Evolutionary conservation across 2,797 vertebrate species (phyloP).

Genomic region (Falco concolor): DNA sequence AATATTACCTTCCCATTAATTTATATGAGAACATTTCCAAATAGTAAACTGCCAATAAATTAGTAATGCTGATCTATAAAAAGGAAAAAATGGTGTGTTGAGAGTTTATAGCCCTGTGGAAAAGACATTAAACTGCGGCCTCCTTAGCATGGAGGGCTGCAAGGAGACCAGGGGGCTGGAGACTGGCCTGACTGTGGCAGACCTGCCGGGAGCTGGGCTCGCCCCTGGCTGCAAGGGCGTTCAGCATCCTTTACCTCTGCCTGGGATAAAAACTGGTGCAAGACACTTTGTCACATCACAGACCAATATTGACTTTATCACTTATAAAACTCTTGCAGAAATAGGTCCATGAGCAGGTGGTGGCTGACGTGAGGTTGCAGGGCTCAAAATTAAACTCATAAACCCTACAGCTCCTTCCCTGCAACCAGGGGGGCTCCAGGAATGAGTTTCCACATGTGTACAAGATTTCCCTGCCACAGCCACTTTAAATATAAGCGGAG

Average conservation of each 20-base stretch:
- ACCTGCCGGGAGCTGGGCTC: neutral
- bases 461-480: neutral
- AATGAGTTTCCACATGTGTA: neutral
- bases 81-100: neutral
- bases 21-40: constrained; percentile 16
- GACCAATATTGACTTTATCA: rapidly evolving
- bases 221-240: neutral
- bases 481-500: neutral
- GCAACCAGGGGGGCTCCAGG: rapidly evolving
- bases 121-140: neutral
- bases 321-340: neutral
- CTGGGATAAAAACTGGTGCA: rapidly evolving
- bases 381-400: neutral
- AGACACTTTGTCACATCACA: rapidly evolving
- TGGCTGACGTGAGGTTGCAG: neutral
- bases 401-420: neutral
- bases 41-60: constrained; percentile 24
- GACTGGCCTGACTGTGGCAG: rapidly evolving
- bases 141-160: neutral
- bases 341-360: rapidly evolving
- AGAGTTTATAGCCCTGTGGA: neutral
- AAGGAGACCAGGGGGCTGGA: neutral
- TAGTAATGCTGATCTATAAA: constrained; percentile 53
- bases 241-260: neutral
- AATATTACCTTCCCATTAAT: constrained; percentile 16